Base-by-base conservation (phyloP, 2,888 invertebrate genomes). In the Megalurothrips usitatus region DNA sequence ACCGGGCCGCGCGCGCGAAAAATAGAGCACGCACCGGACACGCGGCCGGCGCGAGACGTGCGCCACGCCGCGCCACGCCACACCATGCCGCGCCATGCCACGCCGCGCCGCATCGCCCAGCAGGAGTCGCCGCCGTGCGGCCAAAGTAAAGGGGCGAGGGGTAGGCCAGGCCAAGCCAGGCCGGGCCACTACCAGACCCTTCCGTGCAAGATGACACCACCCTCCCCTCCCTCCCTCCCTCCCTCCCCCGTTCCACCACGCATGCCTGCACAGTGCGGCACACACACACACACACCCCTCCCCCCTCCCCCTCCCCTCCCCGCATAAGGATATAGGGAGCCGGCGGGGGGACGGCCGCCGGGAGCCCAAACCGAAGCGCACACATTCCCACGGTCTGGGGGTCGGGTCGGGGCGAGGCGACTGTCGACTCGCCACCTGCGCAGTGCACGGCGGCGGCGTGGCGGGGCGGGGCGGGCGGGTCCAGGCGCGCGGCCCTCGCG, bases 211-310 rank as follows among this genome's bases (percentile, higher is more conserved):
- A 75, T 75, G 68, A 75, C 68, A 75, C 68, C 68, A 26, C 26
- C 68, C 68, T 26, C 26, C 26, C 23, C 23, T 1, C 23, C 9
- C 68, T 10, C 26, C 68, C 0, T n/a, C 58, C 58, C 52, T 1
- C 52, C 58, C 26, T 12, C 68, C 23, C 68, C 68, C 68, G 0
- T 23, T 26, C 68, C 68, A 23, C 68, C 68, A 75, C 68, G 68
- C 68, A 75, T 75, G 68, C 68, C 68, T 75, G 68, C 68, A 75
- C 68, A 75, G 68, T 75, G 68, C 68, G 26, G 68, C 68, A 75
- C 26, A 75, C 68, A 75, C 68, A n/a, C n/a, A n/a, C n/a, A n/a
- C n/a, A 68, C 68, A 3, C 68, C 63, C 63, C 63, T 23, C 68
- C 68, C 68, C 23, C 23, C 1, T 63, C 63, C 63, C 23, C 63